Evolutionary conservation across 2,797 vertebrate genomes (phyloP).

Genomic region (Labeo calbasu): DNA sequence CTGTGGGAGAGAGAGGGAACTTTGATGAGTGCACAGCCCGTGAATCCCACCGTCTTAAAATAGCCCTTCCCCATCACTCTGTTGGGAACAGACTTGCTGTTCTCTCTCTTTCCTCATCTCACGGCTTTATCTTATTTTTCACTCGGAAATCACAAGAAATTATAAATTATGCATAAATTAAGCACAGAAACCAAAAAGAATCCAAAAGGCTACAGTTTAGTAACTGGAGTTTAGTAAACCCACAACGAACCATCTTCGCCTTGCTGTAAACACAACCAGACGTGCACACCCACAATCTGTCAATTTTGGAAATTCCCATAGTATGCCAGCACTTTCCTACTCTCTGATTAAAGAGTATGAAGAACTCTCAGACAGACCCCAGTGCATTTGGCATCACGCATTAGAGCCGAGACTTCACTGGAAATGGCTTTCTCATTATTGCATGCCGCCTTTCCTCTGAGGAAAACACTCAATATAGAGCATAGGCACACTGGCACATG

Average conservation of each 20-base stretch:
- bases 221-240: constrained; percentile 47
- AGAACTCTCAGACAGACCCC: constrained; percentile 51
- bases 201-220: constrained; percentile 48
- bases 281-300: constrained; percentile 25
- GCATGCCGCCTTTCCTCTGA: background rate
- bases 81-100: constrained; percentile 37
- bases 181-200: background rate
- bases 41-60: constrained; percentile 45
- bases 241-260: background rate
- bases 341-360: constrained; percentile 59
- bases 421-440: constrained; percentile 25
- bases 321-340: constrained; percentile 29
- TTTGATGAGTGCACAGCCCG: constrained; percentile 31
- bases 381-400: constrained; percentile 54
- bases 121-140: constrained; percentile 28
- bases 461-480: background rate
- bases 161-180: constrained; percentile 41
- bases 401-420: constrained; percentile 41
- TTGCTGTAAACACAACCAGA: background rate
- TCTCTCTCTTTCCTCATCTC: constrained; percentile 7
- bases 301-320: constrained; percentile 1
- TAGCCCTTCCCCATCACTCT: constrained; percentile 48
- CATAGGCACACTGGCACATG: constrained; percentile 8
- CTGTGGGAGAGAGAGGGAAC: constrained; percentile 28
- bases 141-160: constrained; percentile 40